Conservation (phyloP, 2,888 invertebrate species). For the Ischnura elegans region DNA sequence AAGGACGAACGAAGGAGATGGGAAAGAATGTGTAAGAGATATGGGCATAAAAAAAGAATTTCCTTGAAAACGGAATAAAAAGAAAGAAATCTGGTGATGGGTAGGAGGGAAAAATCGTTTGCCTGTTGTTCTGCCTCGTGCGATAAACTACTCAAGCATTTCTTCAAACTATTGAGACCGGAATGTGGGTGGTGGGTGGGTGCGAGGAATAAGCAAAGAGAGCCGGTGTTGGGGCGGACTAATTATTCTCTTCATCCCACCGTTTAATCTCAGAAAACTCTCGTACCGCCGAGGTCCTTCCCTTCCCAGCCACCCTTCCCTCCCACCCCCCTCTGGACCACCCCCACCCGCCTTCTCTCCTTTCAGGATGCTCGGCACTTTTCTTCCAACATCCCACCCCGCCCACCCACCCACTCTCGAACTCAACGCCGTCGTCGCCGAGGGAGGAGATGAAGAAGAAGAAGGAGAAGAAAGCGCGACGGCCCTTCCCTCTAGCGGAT, state of each 20-base stretch:
- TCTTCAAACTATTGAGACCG: constrained; percentile 57
- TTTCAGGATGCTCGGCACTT: background rate
- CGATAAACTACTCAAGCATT: constrained; percentile 60
- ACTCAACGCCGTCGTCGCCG: constrained; percentile 18
- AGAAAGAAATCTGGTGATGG: background rate
- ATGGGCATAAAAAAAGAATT: background rate
- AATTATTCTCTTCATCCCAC: constrained; percentile 63
- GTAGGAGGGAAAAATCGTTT: constrained; percentile 11
- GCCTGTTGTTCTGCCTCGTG: constrained; percentile 52
- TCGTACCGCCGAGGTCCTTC: constrained; percentile 3
- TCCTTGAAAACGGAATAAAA: constrained; percentile 4
- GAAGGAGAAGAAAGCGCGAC: constrained; percentile 60
- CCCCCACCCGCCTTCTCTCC: background rate
- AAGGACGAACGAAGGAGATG: background rate
- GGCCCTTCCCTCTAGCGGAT: constrained; percentile 58
- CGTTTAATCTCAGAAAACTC: constrained; percentile 63
- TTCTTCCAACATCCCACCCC: background rate
- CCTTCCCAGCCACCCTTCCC: background rate
- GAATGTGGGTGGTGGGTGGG: background rate
- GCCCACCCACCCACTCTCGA: background rate
- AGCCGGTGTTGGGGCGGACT: constrained; percentile 14
- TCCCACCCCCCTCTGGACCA: background rate
- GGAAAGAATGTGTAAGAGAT: background rate
- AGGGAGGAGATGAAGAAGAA: constrained; percentile 52
- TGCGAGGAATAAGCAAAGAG: background rate